Evolutionary conservation across 1,140 invertebrate genomes (phyloP), one percentile per base, ranked within the genome.

Genomic region (Capitella teleta): DNA sequence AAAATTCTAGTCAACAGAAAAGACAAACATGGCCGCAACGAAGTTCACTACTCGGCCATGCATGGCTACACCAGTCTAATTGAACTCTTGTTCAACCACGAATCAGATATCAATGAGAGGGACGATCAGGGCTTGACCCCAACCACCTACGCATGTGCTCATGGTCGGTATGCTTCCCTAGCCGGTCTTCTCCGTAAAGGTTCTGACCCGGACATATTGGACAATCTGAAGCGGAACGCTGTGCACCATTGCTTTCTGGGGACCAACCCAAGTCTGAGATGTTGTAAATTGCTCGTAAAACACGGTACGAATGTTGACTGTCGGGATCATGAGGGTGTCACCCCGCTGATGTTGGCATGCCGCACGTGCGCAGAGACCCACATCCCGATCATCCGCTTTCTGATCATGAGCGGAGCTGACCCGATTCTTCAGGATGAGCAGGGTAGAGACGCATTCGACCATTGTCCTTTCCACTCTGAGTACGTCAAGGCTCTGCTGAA

Each of bases 301-400:
- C n/a, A 38, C 1, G 36, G 28, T 28, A 38, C 23, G 24, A 21
- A 41, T 24, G 28, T 58, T n/a, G 52, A 58, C 32, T 16, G 25
- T 4, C 16, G 8, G 12, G 56, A 58, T 32, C 34, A 32, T 2
- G 16, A 6, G 21, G 56, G 56, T 16, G 40, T 38, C 10, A 58
- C 56, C 19, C 34, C 55, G 5, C 47, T 58, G 26, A 58, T 58
- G 56, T 14, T 57, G 26, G 56, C 55, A 1, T 51, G 47, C n/a
- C 49, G 43, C 16, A 50, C 16, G n/a, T 46, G 28, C 14, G 28
- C 38, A 4, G 34, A 37, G 56, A 37, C 49, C 18, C 25, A 50
- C 28, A 34, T 58, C 19, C 28, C 28, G 3, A 16, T 53, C n/a
- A 44, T 53, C 16, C 37, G 44, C 38, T 50, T 44, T 23, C 55